Percentiles rank a stretch among this genome's conserved stretches.
These are phyloP conservation scores for Zaprionus inermis DNA, from an alignment of 1,140 invertebrate genomes.

Conservation along the genomic window DNA sequence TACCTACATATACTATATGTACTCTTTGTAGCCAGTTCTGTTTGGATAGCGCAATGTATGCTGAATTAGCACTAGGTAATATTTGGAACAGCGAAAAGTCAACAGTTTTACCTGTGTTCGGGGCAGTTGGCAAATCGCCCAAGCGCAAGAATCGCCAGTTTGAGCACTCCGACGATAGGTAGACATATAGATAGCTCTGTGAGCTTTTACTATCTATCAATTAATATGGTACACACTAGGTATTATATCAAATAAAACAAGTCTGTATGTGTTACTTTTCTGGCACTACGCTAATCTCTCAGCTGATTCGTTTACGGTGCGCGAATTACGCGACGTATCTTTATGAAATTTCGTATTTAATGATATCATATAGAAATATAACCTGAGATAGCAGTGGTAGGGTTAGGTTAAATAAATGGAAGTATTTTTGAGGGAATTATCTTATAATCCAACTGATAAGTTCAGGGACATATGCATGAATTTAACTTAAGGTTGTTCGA, in stretches of 20 bases:
- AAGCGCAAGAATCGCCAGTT: background rate
- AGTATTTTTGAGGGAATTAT: too few relatives aligned
- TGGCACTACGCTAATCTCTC: background rate
- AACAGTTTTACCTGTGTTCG: background rate
- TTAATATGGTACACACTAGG: background rate
- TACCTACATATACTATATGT: background rate
- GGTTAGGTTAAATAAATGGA: background rate
- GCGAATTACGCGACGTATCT: background rate
- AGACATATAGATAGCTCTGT: background rate
- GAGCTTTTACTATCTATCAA: background rate
- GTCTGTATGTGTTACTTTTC: background rate
- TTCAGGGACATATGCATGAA: background rate
- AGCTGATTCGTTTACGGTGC: background rate
- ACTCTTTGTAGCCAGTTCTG: background rate
- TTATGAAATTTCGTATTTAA: background rate
- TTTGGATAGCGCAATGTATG: slow-evolving; percentile 8
- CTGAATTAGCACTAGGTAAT: slow-evolving; percentile 36
- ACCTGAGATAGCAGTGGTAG: background rate
- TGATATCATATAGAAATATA: background rate
- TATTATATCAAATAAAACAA: background rate
- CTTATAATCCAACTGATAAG: background rate
- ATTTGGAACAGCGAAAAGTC: slow-evolving; percentile 10
- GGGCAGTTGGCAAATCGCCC: background rate
- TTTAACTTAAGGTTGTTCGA: background rate
- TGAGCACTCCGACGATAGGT: background rate